Evolutionary conservation across 2,113 vertebrate genomes (phyloP).

Genomic region (Centropristis striata): DNA sequence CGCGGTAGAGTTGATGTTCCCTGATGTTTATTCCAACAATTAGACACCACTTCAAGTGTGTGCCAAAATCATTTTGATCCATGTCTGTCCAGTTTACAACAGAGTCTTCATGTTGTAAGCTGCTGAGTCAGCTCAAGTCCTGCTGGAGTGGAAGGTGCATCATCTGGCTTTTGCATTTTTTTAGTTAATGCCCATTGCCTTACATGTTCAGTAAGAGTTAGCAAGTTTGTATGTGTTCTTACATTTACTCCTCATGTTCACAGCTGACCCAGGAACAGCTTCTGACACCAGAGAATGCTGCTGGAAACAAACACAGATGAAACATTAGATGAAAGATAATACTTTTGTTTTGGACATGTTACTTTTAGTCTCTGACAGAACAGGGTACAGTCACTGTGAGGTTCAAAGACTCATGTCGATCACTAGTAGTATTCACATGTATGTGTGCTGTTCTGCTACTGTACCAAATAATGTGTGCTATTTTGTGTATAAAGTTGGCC

Average conservation of each 20-base stretch:
- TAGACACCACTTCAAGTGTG: no score
- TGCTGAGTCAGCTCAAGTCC: neutral
- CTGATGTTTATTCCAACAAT: neutral
- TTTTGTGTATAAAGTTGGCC: no score
- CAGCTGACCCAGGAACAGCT: conserved; percentile 35
- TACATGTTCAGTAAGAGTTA: neutral
- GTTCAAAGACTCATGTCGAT: no score
- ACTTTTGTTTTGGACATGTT: no score
- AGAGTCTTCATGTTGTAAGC: no score
- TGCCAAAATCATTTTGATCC: neutral
- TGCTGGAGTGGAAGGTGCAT: neutral
- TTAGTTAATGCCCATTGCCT: neutral
- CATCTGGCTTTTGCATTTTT: no score
- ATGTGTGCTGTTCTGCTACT: no score
- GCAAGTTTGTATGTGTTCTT: conserved; percentile 15
- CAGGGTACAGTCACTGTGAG: no score
- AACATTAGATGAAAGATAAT: neutral
- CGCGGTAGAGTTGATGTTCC: neutral
- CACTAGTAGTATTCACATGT: no score
- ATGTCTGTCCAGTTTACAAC: no score
- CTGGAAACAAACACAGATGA: conserved; percentile 30
- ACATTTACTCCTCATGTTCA: conserved; percentile 65
- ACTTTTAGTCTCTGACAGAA: no score
- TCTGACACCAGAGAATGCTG: conserved; percentile 36
- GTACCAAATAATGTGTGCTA: no score